Evolutionary conservation across 2,888 invertebrate genomes (phyloP).

Genomic region (Tenthredo scrophulariae): DNA sequence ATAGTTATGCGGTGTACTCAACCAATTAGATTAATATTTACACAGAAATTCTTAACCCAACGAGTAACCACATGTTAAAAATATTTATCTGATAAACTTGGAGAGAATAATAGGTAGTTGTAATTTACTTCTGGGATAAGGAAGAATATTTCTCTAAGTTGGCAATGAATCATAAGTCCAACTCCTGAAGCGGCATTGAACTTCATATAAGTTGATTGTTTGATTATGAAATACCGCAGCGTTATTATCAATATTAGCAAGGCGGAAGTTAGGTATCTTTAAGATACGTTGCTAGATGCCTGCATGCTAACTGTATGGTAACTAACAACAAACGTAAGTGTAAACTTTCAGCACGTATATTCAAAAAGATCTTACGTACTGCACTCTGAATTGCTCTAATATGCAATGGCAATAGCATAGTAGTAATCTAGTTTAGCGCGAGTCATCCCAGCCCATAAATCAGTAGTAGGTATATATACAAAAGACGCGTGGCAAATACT

Average conservation of each 20-base stretch:
- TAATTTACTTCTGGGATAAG: background rate
- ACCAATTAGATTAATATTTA: conserved; percentile 3
- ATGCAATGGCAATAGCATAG: conserved; percentile 3
- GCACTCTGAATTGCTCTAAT: conserved; percentile 14
- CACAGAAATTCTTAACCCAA: background rate
- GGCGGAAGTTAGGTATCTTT: background rate
- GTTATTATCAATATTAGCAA: background rate
- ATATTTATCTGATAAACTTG: background rate
- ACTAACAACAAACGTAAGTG: background rate
- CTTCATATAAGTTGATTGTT: background rate
- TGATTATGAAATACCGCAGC: background rate
- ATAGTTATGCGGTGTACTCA: background rate
- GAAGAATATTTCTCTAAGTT: background rate
- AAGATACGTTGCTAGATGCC: background rate
- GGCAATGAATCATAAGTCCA: background rate
- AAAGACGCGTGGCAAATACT: conserved; percentile 31
- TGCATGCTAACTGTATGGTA: background rate
- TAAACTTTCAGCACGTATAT: background rate
- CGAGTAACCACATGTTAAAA: background rate
- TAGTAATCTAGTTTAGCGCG: conserved; percentile 7
- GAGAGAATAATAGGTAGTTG: background rate
- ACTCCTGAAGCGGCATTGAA: background rate
- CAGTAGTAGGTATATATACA: background rate
- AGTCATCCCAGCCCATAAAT: conserved; percentile 1
- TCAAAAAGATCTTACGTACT: background rate